Base-by-base conservation (phyloP, 2,888 invertebrate genomes). In the Netelia virgata region DNA sequence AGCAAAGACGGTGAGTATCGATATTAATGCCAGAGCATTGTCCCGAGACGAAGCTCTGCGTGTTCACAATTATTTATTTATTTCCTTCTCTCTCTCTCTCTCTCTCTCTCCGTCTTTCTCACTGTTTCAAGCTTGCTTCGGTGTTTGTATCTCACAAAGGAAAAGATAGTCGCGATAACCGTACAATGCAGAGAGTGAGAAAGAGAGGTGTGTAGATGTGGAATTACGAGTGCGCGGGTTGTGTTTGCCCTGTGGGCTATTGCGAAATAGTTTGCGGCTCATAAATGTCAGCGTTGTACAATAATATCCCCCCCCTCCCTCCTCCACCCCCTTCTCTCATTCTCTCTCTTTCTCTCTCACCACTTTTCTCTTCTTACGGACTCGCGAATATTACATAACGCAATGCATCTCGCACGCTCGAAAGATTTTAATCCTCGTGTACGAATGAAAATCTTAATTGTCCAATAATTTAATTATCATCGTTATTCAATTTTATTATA, bases 21-120 rank as follows among this genome's bases (percentile, higher is more conserved):
- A 68, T 76, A 76, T 76, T 76, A 68, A 76, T 76, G 76, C 66
- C 76, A 66, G 53, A 53, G 76, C 76, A 76, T 76, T 76, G 76
- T 76, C 76, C 68, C 68, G 53, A 20, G 28, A 47, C 36, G 41
- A 72, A 36, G 47, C 41, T 16, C 66, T 66, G 55, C 68, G 47
- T 50, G 50, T 50, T 63, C 66, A 20, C 43, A 57, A 76, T 66
- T 66, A 76, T 68, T 76, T 66, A n/a, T 16, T n/a, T n/a, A n/a
- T 53, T 53, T 53, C 16, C 2, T 6, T 53, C 16, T 53, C 50
- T 47, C 3, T 47, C 3, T 47, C 47, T 47, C 47, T 47, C 47
- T 47, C 47, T 47, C 50, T n/a, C n/a, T n/a, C n/a, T n/a, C n/a
- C n/a, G n/a, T n/a, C n/a, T 57, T 66, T 69, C 69, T 1, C 50